Base-by-base conservation (phyloP, 23 tunicate genomes). In the Phallusia fumigata region DNA sequence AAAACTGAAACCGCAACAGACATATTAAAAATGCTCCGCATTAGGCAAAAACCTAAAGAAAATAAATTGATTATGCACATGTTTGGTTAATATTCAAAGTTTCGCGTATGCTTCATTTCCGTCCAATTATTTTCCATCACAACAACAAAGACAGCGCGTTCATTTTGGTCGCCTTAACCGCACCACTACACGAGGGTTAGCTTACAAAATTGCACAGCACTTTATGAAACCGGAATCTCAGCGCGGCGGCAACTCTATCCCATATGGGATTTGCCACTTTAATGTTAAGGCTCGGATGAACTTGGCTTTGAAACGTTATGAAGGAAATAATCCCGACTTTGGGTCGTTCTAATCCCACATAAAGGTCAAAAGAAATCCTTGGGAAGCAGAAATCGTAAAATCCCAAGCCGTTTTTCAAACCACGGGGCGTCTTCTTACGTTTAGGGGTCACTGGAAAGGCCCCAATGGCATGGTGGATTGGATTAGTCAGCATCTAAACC, bases 281-380 rank as follows among this genome's bases (percentile, higher is more conserved):
- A 3, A 58, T 21, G 26, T 21, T 58, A 22, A 21, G 26, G 26
- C 69, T 24, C 26, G 69, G 28, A 24, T 22, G 69, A 24, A 21
- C 28, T 58, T 24, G 3, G 69, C 2, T 58, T 58, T 58, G 69
- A 24, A 58, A 24, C 28, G 8, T 58, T 6, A 58, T 58, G 69
- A 58, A 24, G 28, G 69, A 40, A 58, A 58, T 58, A 58, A 58
- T 24, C 69, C 28, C 28, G 26, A 22, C 69, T 24, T 21, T 58
- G 16, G 26, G 69, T 21, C 69, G 69, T 58, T 24, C 26, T 58
- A 58, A 58, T 58, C 69, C 69, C 69, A 58, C 69, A 58, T 58
- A 24, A 58, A 58, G 69, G 69, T 21, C 69, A 3, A 21, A 2
- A 24, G 16, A 22, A 6, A 3, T 22, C 18, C 26, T 22, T 16